phyloP scores from a whole-genome alignment of 2,113 vertebrate species.

The Platichthys stellatus region DNA sequence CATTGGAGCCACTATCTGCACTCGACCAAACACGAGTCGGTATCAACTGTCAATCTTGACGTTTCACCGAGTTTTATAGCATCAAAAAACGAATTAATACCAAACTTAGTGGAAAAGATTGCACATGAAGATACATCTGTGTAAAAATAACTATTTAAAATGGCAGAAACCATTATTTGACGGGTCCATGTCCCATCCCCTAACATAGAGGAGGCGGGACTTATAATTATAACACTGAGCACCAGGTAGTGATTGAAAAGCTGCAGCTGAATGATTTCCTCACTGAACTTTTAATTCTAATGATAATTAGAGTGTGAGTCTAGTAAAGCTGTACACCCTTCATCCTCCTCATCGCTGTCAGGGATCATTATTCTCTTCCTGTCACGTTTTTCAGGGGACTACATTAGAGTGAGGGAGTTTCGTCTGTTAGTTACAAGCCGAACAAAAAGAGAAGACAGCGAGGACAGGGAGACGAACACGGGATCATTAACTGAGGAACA shows the following conservation, averaged over 20 bases:
- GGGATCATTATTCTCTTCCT: conserved; percentile 27
- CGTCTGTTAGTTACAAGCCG: background rate
- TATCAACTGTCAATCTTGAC: background rate
- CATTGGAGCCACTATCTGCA: too few species aligned
- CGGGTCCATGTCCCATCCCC: too few species aligned
- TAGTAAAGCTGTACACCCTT: background rate
- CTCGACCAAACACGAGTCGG: too few species aligned
- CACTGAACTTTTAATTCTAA: background rate
- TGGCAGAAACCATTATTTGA: too few species aligned
- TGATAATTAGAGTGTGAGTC: background rate
- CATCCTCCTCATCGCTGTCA: background rate
- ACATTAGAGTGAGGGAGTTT: background rate
- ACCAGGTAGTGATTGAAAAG: too few species aligned
- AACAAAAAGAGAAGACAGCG: background rate
- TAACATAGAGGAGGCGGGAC: too few species aligned
- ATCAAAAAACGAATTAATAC: too few species aligned
- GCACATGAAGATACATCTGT: too few species aligned
- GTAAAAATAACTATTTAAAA: too few species aligned
- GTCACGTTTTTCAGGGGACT: conserved; percentile 29
- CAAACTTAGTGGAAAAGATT: too few species aligned
- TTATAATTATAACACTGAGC: too few species aligned
- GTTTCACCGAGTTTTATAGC: background rate
- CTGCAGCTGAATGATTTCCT: background rate
- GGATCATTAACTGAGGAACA: background rate
- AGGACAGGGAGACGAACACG: background rate